phyloP scores from a whole-genome alignment of 2,113 vertebrate species.

The Boleophthalmus pectinirostris region DNA sequence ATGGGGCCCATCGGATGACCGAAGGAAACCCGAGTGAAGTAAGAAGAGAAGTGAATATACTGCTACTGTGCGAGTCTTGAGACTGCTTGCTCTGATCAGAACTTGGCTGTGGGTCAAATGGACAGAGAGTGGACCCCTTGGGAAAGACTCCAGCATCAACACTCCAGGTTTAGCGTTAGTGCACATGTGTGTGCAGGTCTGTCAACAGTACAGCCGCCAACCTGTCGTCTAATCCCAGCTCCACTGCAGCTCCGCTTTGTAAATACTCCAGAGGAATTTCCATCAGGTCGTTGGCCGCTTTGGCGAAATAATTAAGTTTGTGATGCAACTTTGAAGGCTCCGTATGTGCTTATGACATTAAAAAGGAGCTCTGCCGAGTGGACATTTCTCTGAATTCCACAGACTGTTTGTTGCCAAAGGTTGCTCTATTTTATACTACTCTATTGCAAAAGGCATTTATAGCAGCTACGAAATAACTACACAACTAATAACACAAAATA shows the following conservation, averaged over 20 bases:
- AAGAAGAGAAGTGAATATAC: conserved; percentile 51
- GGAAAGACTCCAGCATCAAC: conserved; percentile 69
- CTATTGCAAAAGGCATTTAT: background rate
- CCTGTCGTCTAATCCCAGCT: conserved; percentile 43
- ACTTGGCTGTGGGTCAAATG: conserved; percentile 63
- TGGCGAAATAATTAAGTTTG: conserved; percentile 17
- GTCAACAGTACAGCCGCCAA: conserved; percentile 45
- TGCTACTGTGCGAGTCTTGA: conserved; percentile 60
- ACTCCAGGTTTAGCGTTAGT: conserved; percentile 58
- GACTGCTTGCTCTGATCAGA: conserved; percentile 65
- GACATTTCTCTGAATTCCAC: background rate
- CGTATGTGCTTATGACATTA: background rate
- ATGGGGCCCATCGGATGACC: conserved; percentile 29
- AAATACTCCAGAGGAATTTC: conserved; percentile 59
- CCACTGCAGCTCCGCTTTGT: conserved; percentile 52
- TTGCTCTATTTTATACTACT: background rate
- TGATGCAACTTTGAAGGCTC: conserved; percentile 48
- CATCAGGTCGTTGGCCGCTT: conserved; percentile 57
- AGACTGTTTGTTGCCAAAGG: background rate
- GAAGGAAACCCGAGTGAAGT: conserved; percentile 41
- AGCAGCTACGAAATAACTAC: background rate
- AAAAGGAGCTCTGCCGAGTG: background rate
- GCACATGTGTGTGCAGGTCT: conserved; percentile 31
- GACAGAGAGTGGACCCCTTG: conserved; percentile 58
- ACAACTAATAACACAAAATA: background rate